Percentiles rank a stretch among this genome's conserved stretches.
These are phyloP conservation scores for Odontamblyopus rebecca DNA, from an alignment of 2,797 vertebrate genomes.

Conservation along the genomic window DNA sequence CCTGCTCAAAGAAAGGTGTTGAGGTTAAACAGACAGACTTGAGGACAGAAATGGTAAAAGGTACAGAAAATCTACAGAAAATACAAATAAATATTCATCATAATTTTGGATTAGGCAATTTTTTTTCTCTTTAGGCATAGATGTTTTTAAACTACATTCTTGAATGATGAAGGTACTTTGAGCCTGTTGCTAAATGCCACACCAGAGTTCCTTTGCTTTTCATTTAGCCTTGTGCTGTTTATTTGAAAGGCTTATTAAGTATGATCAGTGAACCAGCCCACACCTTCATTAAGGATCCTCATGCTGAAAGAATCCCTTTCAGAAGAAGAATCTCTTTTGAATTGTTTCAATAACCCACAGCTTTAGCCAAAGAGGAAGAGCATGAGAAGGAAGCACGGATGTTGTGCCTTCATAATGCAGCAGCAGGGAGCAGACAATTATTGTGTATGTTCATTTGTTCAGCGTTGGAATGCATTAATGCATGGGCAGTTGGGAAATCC, in stretches of 20 bases:
- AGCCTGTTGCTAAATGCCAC: constrained; percentile 37
- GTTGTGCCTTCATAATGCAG: constrained; percentile 38
- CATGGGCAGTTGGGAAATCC: not conserved
- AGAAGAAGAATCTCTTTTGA: constrained; percentile 38
- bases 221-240: constrained; percentile 50
- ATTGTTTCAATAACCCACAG: constrained; percentile 44
- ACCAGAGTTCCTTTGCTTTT: constrained; percentile 33
- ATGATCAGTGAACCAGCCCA: constrained; percentile 63
- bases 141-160: constrained; percentile 3
- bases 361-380: constrained; percentile 38
- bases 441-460: constrained; percentile 43
- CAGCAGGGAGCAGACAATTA: constrained; percentile 63
- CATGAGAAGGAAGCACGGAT: constrained; percentile 39
- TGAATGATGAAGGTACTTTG: constrained; percentile 22
- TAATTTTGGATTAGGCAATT: not conserved
- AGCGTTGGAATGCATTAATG: constrained; percentile 35
- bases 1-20: not conserved
- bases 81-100: not conserved
- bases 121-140: not conserved
- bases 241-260: constrained; percentile 63
- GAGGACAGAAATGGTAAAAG: not conserved
- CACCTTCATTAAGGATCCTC: constrained; percentile 52
- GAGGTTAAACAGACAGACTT: not conserved
- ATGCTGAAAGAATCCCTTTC: constrained; percentile 55
- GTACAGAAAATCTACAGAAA: not conserved